A percentile compares a stretch with the other conserved stretches of the same genome.
These are phyloP conservation scores for Erpornis zantholeuca DNA, from an alignment of 2,113 vertebrate species.

Conservation along the genomic window DNA sequence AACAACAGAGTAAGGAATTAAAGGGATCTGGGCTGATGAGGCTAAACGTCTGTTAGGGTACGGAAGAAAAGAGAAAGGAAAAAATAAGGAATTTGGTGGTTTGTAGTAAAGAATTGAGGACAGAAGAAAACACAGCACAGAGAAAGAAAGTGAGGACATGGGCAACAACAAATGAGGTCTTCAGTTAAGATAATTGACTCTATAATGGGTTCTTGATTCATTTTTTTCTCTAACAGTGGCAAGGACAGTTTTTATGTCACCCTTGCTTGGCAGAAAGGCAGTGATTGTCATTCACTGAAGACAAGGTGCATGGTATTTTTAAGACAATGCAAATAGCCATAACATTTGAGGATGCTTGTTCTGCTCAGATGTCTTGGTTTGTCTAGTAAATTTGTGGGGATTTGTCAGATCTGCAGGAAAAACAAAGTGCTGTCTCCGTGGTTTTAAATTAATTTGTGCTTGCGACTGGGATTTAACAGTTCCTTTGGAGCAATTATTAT, in stretches of 20 bases:
- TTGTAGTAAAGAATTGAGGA: neutral
- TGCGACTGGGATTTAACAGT: slow-evolving; percentile 49
- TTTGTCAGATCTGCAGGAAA: slow-evolving; percentile 22
- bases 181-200: neutral
- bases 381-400: slow-evolving; percentile 1
- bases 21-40: neutral
- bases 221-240: neutral
- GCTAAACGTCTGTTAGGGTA: neutral
- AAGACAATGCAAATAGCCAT: neutral
- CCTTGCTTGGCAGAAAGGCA: neutral
- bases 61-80: neutral
- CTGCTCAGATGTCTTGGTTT: neutral
- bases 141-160: neutral
- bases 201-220: neutral
- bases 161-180: neutral
- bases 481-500: slow-evolving; percentile 66
- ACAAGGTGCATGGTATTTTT: neutral
- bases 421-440: slow-evolving; percentile 1
- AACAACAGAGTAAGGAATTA: neutral
- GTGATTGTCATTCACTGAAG: neutral
- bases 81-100: neutral
- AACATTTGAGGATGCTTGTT: neutral
- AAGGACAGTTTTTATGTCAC: neutral
- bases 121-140: neutral
- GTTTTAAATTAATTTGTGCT: slow-evolving; percentile 62